Evolutionary conservation across 2,888 invertebrate species (phyloP).

Genomic region (Ganaspis brasiliensis): DNA sequence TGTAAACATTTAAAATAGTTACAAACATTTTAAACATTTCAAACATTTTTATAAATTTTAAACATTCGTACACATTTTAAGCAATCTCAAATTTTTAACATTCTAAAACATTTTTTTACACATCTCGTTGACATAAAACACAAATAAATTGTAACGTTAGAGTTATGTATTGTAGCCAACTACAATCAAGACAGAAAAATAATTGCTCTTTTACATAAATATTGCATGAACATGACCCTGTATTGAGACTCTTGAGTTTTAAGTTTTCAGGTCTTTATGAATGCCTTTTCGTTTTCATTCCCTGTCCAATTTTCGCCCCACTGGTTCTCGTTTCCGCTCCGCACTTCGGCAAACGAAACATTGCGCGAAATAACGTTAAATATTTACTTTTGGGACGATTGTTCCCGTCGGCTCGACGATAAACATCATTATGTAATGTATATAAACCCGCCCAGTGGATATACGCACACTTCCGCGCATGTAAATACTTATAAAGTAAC

Average conservation of each 20-base stretch:
- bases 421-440: slow-evolving; percentile 81
- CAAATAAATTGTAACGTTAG: too few relatives aligned
- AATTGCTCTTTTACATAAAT: slow-evolving; percentile 38
- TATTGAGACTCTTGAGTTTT: slow-evolving; percentile 40
- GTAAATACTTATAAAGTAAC: slow-evolving; percentile 54
- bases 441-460: slow-evolving; percentile 71
- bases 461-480: slow-evolving; percentile 51
- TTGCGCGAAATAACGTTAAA: slow-evolving; percentile 81
- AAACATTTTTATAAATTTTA: too few relatives aligned
- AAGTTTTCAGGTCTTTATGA: slow-evolving; percentile 43
- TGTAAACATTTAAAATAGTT: too few relatives aligned
- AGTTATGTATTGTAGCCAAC: too few relatives aligned
- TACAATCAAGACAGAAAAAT: slow-evolving; percentile 5
- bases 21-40: too few relatives aligned
- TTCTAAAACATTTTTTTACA: too few relatives aligned
- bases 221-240: slow-evolving; percentile 26
- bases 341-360: slow-evolving; percentile 74
- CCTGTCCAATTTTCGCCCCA: slow-evolving; percentile 72
- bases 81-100: too few relatives aligned
- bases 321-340: slow-evolving; percentile 50
- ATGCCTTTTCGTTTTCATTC: slow-evolving; percentile 56
- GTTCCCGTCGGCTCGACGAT: slow-evolving; percentile 77
- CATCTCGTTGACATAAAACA: too few relatives aligned
- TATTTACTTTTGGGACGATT: slow-evolving; percentile 78
- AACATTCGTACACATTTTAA: too few relatives aligned